Conservation (phyloP, 2,113 vertebrate species). For the Pagrus major region DNA sequence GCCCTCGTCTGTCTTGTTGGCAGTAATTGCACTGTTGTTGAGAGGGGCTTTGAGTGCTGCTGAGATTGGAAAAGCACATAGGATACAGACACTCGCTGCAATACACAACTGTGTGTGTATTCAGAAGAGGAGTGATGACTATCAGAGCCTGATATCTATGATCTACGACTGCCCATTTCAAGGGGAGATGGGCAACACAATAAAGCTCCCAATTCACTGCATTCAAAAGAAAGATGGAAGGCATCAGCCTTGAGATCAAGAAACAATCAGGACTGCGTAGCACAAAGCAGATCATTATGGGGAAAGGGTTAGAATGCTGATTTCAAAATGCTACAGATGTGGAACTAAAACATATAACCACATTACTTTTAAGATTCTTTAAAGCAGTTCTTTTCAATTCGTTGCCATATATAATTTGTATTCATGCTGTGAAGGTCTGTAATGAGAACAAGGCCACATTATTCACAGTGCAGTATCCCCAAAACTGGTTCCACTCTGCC, state of each 20-base stretch:
- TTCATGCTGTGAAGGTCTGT: neutral
- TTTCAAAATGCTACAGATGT: constrained; percentile 24
- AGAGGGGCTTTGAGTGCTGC: constrained; percentile 51
- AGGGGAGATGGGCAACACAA: constrained; percentile 55
- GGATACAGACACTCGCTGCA: constrained; percentile 46
- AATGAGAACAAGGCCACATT: neutral
- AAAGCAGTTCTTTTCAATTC: constrained; percentile 9
- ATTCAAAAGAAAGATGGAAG: constrained; percentile 51
- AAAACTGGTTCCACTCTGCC: neutral
- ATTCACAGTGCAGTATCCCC: neutral
- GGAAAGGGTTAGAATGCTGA: neutral
- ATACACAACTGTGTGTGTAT: constrained; percentile 57
- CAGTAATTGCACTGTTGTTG: constrained; percentile 59
- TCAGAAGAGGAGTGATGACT: constrained; percentile 33
- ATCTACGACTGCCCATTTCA: constrained; percentile 49
- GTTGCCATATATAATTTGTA: neutral
- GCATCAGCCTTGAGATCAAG: constrained; percentile 38
- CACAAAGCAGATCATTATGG: constrained; percentile 49
- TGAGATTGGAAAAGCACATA: constrained; percentile 43
- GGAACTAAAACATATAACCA: constrained; percentile 7
- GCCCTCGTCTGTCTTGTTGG: constrained; percentile 51
- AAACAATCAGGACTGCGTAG: constrained; percentile 14
- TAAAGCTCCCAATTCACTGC: constrained; percentile 34
- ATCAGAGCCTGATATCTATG: constrained; percentile 52
- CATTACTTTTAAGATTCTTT: constrained; percentile 9